A percentile compares a stretch with the other conserved stretches of the same genome.
Evolutionary conservation across 2,113 vertebrate species (phyloP).

Genomic region (Phyllostomus hastatus): DNA sequence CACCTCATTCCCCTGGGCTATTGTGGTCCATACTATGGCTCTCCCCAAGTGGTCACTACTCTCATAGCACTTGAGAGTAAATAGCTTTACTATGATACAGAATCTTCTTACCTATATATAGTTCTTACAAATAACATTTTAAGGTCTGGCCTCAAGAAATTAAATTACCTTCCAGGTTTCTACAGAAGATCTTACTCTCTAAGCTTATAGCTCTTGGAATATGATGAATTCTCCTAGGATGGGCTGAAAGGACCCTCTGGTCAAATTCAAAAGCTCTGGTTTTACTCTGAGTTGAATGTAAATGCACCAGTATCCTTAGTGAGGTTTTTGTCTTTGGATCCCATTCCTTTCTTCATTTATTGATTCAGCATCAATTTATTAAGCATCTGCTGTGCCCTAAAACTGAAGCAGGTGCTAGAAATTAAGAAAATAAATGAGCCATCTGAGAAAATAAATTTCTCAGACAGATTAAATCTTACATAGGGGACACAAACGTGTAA

Average conservation of each 20-base stretch:
- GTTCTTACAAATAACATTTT: neutral
- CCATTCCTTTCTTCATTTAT: neutral
- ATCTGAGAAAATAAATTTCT: too few relatives aligned
- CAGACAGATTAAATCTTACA: neutral
- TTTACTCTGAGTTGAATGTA: neutral
- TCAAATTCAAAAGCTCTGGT: neutral
- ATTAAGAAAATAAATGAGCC: neutral
- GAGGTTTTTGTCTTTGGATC: neutral
- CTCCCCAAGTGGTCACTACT: neutral
- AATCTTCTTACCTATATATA: neutral
- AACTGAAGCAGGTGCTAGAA: neutral
- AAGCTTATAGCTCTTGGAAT: neutral
- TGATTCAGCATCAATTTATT: neutral
- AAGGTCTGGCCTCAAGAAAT: neutral
- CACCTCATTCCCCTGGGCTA: neutral
- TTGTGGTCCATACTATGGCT: neutral
- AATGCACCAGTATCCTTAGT: neutral
- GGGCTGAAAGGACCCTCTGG: neutral
- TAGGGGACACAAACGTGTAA: neutral
- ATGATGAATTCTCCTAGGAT: neutral
- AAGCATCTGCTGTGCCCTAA: neutral
- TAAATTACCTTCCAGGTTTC: neutral
- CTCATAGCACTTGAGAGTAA: neutral
- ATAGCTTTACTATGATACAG: neutral
- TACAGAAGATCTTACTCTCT: neutral